These are phyloP conservation scores for Drosophila tanythrix DNA, from an alignment of 2,888 invertebrate species.

Conservation along the genomic window DNA sequence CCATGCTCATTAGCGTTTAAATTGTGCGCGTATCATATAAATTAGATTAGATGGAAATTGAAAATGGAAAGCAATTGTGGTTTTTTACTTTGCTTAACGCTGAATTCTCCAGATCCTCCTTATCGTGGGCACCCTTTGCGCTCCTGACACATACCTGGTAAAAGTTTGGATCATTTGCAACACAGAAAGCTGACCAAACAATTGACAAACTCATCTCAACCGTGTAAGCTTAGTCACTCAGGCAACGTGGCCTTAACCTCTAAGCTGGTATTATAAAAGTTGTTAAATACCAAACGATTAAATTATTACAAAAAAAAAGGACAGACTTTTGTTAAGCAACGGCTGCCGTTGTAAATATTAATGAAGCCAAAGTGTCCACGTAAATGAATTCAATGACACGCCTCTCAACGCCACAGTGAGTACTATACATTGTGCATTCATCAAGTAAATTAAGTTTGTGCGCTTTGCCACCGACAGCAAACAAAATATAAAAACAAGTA, in stretches of 20 bases:
- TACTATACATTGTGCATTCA: conserved; percentile 55
- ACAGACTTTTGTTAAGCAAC: conserved; percentile 33
- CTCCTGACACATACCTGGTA: neutral
- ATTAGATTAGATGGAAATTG: conserved; percentile 78
- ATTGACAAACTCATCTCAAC: conserved; percentile 50
- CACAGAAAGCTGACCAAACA: conserved; percentile 46
- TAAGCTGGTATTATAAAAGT: conserved; percentile 45
- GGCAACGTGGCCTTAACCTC: conserved; percentile 21
- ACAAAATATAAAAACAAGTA: conserved; percentile 1
- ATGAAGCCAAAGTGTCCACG: conserved; percentile 65
- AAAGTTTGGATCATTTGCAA: conserved; percentile 33
- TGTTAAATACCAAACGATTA: conserved; percentile 57
- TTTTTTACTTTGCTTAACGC: conserved; percentile 25
- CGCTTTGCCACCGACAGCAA: conserved; percentile 5
- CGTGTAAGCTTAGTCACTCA: conserved; percentile 24
- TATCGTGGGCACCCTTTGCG: neutral
- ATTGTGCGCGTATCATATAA: conserved; percentile 80
- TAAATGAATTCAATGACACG: conserved; percentile 59
- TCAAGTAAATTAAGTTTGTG: conserved; percentile 64
- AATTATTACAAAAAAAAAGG: conserved; percentile 52
- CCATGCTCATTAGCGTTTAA: conserved; percentile 77
- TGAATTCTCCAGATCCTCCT: neutral
- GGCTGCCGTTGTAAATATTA: conserved; percentile 66
- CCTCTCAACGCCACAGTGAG: conserved; percentile 10
- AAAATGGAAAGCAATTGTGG: conserved; percentile 72